phyloP scores from a whole-genome alignment of 2,113 vertebrate species.

The Poeciliopsis occidentalis region DNA sequence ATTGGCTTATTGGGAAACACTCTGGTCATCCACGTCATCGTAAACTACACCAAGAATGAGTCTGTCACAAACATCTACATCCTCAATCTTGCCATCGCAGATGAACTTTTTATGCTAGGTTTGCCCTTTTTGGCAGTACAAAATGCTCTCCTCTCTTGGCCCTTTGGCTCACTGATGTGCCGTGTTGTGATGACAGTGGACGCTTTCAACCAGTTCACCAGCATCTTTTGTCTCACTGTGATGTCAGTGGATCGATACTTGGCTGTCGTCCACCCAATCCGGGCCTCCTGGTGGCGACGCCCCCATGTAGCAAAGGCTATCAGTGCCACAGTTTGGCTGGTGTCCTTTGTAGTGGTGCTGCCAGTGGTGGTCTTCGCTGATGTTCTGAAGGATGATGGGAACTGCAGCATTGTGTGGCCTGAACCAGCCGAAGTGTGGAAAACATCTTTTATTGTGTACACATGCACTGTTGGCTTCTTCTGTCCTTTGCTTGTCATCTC shows the following conservation, averaged over 20 bases:
- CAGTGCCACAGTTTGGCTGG: constrained; percentile 88
- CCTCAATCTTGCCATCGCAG: constrained; percentile 92
- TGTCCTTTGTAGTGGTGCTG: constrained; percentile 90
- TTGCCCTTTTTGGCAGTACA: constrained; percentile 93
- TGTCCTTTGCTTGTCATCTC: constrained; percentile 92
- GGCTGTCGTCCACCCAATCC: constrained; percentile 91
- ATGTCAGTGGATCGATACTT: constrained; percentile 96
- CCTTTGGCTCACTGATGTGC: constrained; percentile 94
- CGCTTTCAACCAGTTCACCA: constrained; percentile 96
- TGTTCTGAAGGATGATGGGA: constrained; percentile 87
- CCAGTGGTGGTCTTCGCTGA: constrained; percentile 92
- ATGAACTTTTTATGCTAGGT: constrained; percentile 96
- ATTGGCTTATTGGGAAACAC: constrained; percentile 92
- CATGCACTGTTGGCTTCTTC: constrained; percentile 89
- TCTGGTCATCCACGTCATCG: constrained; percentile 91
- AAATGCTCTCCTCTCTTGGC: constrained; percentile 94
- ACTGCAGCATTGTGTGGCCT: constrained; percentile 94
- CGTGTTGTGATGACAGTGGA: constrained; percentile 95
- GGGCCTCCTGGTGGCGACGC: constrained; percentile 89
- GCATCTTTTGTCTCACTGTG: constrained; percentile 96
- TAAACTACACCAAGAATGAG: constrained; percentile 86
- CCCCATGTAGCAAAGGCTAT: constrained; percentile 87
- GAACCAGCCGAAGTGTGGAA: constrained; percentile 90
- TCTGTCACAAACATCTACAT: constrained; percentile 96
- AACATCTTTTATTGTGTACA: constrained; percentile 91